phyloP scores from a whole-genome alignment of 2,797 vertebrate species.

The Gambusia yucatana region DNA sequence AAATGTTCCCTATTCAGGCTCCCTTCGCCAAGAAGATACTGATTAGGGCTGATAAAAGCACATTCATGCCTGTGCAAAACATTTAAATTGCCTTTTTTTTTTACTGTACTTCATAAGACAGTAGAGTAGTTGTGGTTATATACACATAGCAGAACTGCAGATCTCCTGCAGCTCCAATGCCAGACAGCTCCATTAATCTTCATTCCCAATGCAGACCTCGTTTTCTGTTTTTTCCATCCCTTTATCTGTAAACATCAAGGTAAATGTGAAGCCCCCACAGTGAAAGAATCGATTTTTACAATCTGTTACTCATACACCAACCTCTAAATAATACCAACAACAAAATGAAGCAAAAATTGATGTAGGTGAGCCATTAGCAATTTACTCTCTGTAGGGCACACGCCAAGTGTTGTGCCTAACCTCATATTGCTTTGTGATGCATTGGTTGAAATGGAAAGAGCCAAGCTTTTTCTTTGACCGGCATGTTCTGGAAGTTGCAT shows the following conservation, averaged over 20 bases:
- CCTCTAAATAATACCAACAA: slow-evolving; percentile 30
- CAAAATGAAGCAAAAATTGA: slow-evolving; percentile 13
- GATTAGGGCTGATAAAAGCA: neutral
- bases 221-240: slow-evolving; percentile 41
- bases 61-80: neutral
- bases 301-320: slow-evolving; percentile 38
- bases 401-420: slow-evolving; percentile 4
- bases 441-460: neutral
- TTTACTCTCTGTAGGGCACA: slow-evolving; percentile 33
- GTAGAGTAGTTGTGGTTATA: slow-evolving; percentile 27
- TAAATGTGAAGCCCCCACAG: slow-evolving; percentile 44
- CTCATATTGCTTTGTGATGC: neutral
- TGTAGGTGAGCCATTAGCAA: slow-evolving; percentile 39
- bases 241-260: slow-evolving; percentile 68
- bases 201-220: slow-evolving; percentile 52
- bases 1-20: slow-evolving; percentile 14
- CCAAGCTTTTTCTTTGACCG: neutral
- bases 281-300: slow-evolving; percentile 63
- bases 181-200: slow-evolving; percentile 63
- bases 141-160: slow-evolving; percentile 29
- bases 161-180: slow-evolving; percentile 33
- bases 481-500: neutral
- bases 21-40: neutral
- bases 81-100: slow-evolving; percentile 20
- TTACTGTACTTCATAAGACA: slow-evolving; percentile 12